Evolutionary conservation across 2,888 invertebrate genomes (phyloP), one percentile per base, ranked within the genome.

Genomic region (Mythimna lalbum): DNA sequence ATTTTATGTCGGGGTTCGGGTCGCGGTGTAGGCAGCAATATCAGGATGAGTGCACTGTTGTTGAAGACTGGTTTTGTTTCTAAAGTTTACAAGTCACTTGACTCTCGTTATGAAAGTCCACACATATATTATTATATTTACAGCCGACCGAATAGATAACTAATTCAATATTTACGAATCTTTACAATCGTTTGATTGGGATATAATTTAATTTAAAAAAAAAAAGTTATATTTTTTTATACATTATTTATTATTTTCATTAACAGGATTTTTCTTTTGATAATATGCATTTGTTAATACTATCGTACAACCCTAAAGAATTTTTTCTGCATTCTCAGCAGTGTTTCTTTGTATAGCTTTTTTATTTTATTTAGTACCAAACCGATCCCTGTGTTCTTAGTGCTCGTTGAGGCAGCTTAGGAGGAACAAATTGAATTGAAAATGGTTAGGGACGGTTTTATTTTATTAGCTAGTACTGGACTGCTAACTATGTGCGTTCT

Each of bases 321-420:
- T 53, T 53, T 64, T 67, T 50, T 49, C 53, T 76, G 72, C 65
- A 55, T 65, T 65, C 43, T 67, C 27, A 57, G 60, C 47, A 43
- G 49, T 63, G 43, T 73, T 65, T 49, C 6, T 63, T 63, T 75
- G 27, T 75, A 59, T 68, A 70, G 23, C 39, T 74, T 59, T 31
- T 9, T 68, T 55, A 66, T 55, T 69, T 59, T 63, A 21, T 47
- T 43, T 50, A 43, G n/a, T 64, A 23, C 19, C 14, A 23, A 43
- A 33, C 31, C 39, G 33, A 49, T 66, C 59, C 63, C 63, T 59
- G 39, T 60, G 56, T 62, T 70, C 63, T 62, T 52, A 63, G 57
- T 64, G 68, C 55, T 79, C 57, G 50, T 65, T 62, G 55, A 65
- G 80, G 76, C 68, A 80, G 76, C 76, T 76, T 27, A 52, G 53